Conservation (phyloP, 2,113 vertebrate species). For the Corythoichthys haematopterus region DNA sequence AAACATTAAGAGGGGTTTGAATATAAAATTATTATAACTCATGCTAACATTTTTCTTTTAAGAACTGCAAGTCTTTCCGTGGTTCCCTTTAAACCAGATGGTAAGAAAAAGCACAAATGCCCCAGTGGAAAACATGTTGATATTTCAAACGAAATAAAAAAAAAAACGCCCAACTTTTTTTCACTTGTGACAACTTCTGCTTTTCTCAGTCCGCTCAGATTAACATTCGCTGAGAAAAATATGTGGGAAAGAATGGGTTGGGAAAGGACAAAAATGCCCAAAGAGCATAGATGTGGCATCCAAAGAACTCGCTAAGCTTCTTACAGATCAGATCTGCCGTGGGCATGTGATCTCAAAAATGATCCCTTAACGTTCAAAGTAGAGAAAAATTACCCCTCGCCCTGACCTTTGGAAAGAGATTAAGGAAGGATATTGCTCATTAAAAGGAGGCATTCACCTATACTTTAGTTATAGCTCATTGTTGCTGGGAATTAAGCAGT, state of each 20-base stretch:
- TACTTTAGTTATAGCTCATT: conserved; percentile 30
- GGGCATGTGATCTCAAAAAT: conserved; percentile 73
- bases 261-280: conserved; percentile 35
- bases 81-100: too few species aligned
- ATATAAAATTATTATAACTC: too few species aligned
- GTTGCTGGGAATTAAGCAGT: conserved; percentile 26
- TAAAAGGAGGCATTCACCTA: conserved; percentile 56
- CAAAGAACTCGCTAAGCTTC: conserved; percentile 76
- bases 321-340: conserved; percentile 68
- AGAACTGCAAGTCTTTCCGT: too few species aligned
- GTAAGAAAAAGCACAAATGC: conserved; percentile 4
- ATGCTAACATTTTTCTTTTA: too few species aligned
- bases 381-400: conserved; percentile 61
- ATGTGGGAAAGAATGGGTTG: conserved; percentile 26
- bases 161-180: background rate
- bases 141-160: too few species aligned
- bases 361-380: conserved; percentile 70
- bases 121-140: background rate
- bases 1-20: too few species aligned
- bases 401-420: conserved; percentile 62
- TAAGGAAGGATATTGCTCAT: conserved; percentile 62
- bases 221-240: conserved; percentile 34
- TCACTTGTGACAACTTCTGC: conserved; percentile 6
- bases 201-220: conserved; percentile 41
- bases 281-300: conserved; percentile 68